phyloP scores from a whole-genome alignment of 2,797 vertebrate species.

The Benthosema pterotum region DNA sequence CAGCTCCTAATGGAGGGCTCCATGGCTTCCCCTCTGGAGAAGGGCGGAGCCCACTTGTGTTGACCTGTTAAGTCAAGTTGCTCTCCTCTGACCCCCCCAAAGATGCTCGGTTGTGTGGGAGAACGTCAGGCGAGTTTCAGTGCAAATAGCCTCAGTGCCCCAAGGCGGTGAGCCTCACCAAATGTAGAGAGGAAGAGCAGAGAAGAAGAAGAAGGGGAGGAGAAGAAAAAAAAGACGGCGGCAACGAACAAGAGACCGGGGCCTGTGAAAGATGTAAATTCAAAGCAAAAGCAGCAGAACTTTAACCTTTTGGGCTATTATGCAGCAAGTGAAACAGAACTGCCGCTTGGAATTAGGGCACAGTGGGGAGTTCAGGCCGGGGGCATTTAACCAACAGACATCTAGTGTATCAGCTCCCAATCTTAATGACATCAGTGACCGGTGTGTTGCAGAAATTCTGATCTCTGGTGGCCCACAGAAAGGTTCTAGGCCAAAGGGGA shows the following conservation, averaged over 20 bases:
- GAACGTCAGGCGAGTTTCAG: conserved; percentile 61
- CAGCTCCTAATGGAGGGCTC: conserved; percentile 80
- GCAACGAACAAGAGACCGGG: conserved; percentile 61
- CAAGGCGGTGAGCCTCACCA: conserved; percentile 47
- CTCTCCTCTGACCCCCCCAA: conserved; percentile 79
- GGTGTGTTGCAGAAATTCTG: conserved; percentile 69
- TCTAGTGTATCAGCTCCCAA: conserved; percentile 79
- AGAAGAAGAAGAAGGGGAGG: conserved; percentile 55
- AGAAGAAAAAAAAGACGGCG: conserved; percentile 52
- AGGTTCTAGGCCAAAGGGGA: conserved; percentile 61
- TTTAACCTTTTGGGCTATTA: conserved; percentile 80
- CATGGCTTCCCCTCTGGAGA: conserved; percentile 75
- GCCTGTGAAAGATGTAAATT: conserved; percentile 78
- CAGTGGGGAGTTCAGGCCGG: conserved; percentile 72
- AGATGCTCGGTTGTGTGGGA: conserved; percentile 72
- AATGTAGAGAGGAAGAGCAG: conserved; percentile 15
- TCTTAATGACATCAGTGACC: conserved; percentile 80
- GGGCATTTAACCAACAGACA: conserved; percentile 77
- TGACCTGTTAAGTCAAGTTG: conserved; percentile 85
- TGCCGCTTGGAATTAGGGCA: conserved; percentile 79
- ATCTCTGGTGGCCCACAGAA: conserved; percentile 76
- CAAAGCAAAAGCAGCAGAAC: conserved; percentile 79
- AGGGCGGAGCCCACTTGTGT: conserved; percentile 78
- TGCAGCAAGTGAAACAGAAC: conserved; percentile 74
- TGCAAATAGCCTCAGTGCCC: conserved; percentile 64